phyloP scores from a whole-genome alignment of 2,113 vertebrate species.

The Periophthalmodon schlosseri region DNA sequence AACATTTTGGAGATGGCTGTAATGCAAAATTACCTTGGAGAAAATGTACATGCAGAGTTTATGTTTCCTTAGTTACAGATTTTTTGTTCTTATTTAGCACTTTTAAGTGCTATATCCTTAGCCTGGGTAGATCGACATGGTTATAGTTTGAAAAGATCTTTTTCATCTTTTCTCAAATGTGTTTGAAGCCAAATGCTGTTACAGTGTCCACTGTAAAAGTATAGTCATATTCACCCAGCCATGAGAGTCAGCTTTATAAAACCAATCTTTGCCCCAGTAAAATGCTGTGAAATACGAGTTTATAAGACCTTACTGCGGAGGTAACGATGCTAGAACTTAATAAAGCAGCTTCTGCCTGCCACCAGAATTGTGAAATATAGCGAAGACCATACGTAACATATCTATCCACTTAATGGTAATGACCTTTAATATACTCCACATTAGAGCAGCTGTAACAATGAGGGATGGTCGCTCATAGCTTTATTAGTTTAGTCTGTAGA shows the following conservation, averaged over 20 bases:
- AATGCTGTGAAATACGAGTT: constrained; percentile 54
- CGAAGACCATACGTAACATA: constrained; percentile 35
- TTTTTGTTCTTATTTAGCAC: no score
- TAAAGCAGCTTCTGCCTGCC: constrained; percentile 45
- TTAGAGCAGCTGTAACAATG: constrained; percentile 51
- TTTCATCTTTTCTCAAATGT: not conserved
- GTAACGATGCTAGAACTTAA: constrained; percentile 53
- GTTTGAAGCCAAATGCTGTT: constrained; percentile 14
- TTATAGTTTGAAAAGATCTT: not conserved
- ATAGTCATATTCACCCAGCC: constrained; percentile 29
- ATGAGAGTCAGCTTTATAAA: constrained; percentile 40
- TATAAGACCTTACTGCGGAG: constrained; percentile 56
- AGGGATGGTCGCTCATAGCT: constrained; percentile 42
- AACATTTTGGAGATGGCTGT: not conserved
- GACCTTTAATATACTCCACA: constrained; percentile 66
- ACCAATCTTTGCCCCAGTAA: constrained; percentile 55
- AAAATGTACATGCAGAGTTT: no score
- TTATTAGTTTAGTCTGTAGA: constrained; percentile 53
- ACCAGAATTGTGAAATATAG: constrained; percentile 50
- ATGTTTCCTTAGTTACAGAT: no score
- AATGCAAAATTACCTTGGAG: no score
- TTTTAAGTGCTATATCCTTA: not conserved
- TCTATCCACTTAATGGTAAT: constrained; percentile 65
- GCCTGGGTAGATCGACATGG: not conserved
- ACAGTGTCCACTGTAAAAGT: constrained; percentile 37